Evolutionary conservation across 2,888 invertebrate genomes (phyloP).

Genomic region (Nephrotoma appendiculata): DNA sequence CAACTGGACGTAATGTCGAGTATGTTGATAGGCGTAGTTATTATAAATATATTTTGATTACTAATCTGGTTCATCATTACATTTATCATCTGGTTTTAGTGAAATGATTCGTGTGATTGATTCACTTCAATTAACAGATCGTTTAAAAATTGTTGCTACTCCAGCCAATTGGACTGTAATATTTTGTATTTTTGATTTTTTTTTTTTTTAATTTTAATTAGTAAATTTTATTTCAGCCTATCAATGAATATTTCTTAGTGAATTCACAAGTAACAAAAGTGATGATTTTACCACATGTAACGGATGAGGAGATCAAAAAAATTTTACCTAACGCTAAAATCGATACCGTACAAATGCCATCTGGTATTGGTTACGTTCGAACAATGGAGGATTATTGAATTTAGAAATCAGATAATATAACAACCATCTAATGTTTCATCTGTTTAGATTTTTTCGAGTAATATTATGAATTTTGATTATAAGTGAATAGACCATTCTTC

Average conservation of each 20-base stretch:
- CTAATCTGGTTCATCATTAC: neutral
- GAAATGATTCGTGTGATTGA: conserved; percentile 74
- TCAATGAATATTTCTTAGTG: conserved; percentile 7
- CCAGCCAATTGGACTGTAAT: conserved; percentile 52
- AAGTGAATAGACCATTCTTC: too few species aligned
- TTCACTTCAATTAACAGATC: conserved; percentile 62
- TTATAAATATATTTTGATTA: neutral
- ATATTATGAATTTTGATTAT: too few species aligned
- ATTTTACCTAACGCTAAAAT: conserved; percentile 20
- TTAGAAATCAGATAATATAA: neutral
- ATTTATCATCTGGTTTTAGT: conserved; percentile 33
- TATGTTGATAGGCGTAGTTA: conserved; percentile 33
- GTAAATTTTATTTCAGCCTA: neutral
- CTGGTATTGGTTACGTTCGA: conserved; percentile 59
- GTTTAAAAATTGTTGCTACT: conserved; percentile 58
- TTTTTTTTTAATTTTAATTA: conserved; percentile 8
- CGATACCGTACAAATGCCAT: conserved; percentile 54
- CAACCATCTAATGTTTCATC: too few species aligned
- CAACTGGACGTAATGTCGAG: conserved; percentile 77
- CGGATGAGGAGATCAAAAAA: conserved; percentile 45
- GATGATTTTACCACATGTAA: conserved; percentile 62
- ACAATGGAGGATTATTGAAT: conserved; percentile 49
- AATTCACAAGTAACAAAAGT: conserved; percentile 47
- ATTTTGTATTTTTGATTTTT: neutral
- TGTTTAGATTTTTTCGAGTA: too few species aligned